Evolutionary conservation across 2,888 invertebrate genomes (phyloP), one percentile per base, ranked within the genome.

Genomic region (Melieria picta): DNA sequence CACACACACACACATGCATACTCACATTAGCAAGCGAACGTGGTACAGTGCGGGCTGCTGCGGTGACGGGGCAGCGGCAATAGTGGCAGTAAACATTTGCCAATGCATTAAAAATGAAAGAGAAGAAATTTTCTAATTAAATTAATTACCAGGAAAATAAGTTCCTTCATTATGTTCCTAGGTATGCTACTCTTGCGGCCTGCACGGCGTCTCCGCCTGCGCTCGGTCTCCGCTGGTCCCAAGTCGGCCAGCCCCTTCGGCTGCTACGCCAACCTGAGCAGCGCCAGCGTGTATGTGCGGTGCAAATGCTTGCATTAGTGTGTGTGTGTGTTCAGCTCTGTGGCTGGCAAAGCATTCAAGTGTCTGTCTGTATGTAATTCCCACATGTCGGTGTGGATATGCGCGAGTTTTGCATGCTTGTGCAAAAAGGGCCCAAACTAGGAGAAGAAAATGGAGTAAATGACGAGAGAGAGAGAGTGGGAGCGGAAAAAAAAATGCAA

Each of bases 71-170:
- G 56, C 56, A 48, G 16, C 47, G 16, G 16, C 5, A 48, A 50
- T 48, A 13, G 13, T 5, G 43, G 60, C 7, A 10, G 42, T 9
- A 9, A 7, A 56, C 67, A 67, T 60, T 67, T 67, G 60, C 13
- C 67, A 67, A 43, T 62, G 62, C 56, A 72, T 68, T 65, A 62
- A 71, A 71, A 71, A 69, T 71, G 68, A 64, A 75, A 56, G 62
- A 61, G 30, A 45, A 64, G 70, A 74, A 70, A 72, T 60, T 74
- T 71, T 74, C 72, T 74, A 75, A 75, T 75, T 74, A 74, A 74
- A 71, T 74, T 72, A 75, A 75, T 75, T 75, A 75, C 74, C 69
- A 74, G 74, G 71, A 75, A 75, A 74, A 75, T 71, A 74, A 74
- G 72, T 69, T 70, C 63, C 63, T 58, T 72, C 71, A 72, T 65